Percentiles rank a stretch among this genome's conserved stretches.
Evolutionary conservation across 2,888 invertebrate species (phyloP).

Genomic region (Rutpela maculata): DNA sequence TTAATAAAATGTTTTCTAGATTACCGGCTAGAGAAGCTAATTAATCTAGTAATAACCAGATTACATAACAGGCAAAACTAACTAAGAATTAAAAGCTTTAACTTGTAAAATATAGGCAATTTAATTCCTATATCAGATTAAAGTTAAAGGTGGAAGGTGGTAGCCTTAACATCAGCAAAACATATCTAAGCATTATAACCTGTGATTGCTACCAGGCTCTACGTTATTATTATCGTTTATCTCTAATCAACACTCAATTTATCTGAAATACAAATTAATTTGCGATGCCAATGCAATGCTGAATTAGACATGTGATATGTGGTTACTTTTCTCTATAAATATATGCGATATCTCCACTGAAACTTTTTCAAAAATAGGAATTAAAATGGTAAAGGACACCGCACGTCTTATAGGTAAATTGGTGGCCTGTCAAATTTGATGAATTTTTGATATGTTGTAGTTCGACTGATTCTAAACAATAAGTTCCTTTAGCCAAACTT

Average conservation of each 20-base stretch:
- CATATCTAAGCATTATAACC: not conserved
- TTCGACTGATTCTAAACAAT: no score
- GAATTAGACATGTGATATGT: not conserved
- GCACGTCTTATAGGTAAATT: no score
- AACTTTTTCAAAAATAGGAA: no score
- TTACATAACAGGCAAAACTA: not conserved
- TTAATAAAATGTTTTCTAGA: not conserved
- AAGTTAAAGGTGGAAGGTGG: not conserved
- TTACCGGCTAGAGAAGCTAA: not conserved
- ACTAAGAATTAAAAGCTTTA: not conserved
- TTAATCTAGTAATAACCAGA: not conserved
- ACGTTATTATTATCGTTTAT: not conserved
- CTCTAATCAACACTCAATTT: not conserved
- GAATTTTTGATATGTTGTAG: no score
- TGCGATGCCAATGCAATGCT: not conserved
- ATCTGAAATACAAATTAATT: not conserved
- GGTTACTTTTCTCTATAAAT: not conserved
- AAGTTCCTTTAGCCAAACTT: no score
- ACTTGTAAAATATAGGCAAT: not conserved
- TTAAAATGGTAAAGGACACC: no score
- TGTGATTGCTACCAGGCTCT: not conserved
- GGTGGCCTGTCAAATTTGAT: no score
- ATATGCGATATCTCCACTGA: no score
- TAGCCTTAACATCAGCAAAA: not conserved
- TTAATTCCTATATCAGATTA: not conserved